Evolutionary conservation across 2,797 vertebrate genomes (phyloP), one percentile per base, ranked within the genome.

Genomic region (Megalops cyprinoides): DNA sequence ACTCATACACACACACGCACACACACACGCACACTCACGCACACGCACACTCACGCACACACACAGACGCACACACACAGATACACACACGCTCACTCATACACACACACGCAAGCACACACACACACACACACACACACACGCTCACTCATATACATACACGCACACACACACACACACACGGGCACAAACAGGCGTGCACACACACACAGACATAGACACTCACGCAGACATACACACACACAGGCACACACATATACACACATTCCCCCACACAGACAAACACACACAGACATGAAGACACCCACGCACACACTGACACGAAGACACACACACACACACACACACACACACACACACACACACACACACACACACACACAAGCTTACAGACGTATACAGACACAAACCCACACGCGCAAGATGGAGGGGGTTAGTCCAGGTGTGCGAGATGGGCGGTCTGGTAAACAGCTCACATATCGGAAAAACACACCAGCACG

Each of bases 71-170:
- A 76, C 23, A 25, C 28, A 49, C 49, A 79, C 77, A 83, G 84
- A n/a, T n/a, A n/a, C n/a, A n/a, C n/a, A n/a, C n/a, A n/a, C n/a
- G 74, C 79, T 83, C 82, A 85, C 77, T 55, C 60, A 78, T 67
- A 82, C 85, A 80, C 60, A 31, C 84, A 55, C 46, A 28, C 56
- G 78, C 74, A 79, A n/a, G n/a, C 56, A 78, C 77, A 51, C 77
- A 53, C 65, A 85, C 79, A 78, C 79, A 76, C 82, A 86, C 79
- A 85, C 71, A 86, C 82, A 80, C 74, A 81, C 78, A 79, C 87
- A 34, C 87, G 89, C 82, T 85, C 78, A 83, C 86, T 87, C 85
- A 82, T 56, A 77, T 71, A 5, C 74, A 80, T 87, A 86, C 80
- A 78, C 69, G 82, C 65, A 49, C 56, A 86, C 18, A 73, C 14